Evolutionary conservation across 2,888 invertebrate genomes (phyloP).

Genomic region (Noctuana brunneofusca): DNA sequence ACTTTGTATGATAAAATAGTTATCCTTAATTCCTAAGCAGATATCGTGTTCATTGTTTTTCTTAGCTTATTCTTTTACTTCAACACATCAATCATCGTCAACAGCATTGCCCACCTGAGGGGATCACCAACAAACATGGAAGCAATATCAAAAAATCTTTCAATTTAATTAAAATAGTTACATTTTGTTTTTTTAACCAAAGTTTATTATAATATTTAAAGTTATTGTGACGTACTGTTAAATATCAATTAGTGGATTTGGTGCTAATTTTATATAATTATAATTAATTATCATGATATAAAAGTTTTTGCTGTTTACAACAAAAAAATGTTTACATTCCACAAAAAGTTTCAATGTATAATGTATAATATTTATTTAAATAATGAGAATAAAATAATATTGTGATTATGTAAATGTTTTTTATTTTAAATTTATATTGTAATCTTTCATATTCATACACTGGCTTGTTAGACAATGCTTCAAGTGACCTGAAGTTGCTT

Average conservation of each 20-base stretch:
- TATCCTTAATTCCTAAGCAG: conserved; percentile 49
- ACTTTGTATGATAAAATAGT: conserved; percentile 11
- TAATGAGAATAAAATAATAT: too few relatives aligned
- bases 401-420: too few relatives aligned
- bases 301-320: too few relatives aligned
- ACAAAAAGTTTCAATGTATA: too few relatives aligned
- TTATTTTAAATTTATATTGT: too few relatives aligned
- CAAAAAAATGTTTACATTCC: too few relatives aligned
- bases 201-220: neutral
- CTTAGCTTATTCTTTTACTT: conserved; percentile 70
- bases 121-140: conserved; percentile 6
- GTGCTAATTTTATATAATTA: neutral
- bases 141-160: conserved; percentile 3
- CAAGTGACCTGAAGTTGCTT: too few relatives aligned
- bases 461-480: too few relatives aligned
- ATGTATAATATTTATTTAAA: too few relatives aligned
- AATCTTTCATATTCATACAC: too few relatives aligned
- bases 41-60: conserved; percentile 56
- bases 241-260: neutral
- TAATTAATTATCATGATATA: too few relatives aligned
- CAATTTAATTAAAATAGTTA: neutral
- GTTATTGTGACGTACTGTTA: neutral
- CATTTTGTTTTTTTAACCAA: neutral
- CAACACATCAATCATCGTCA: conserved; percentile 64
- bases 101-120: conserved; percentile 44